Evolutionary conservation across 2,888 invertebrate species (phyloP), one percentile per base, ranked within the genome.

Genomic region (Agrotis clavis): DNA sequence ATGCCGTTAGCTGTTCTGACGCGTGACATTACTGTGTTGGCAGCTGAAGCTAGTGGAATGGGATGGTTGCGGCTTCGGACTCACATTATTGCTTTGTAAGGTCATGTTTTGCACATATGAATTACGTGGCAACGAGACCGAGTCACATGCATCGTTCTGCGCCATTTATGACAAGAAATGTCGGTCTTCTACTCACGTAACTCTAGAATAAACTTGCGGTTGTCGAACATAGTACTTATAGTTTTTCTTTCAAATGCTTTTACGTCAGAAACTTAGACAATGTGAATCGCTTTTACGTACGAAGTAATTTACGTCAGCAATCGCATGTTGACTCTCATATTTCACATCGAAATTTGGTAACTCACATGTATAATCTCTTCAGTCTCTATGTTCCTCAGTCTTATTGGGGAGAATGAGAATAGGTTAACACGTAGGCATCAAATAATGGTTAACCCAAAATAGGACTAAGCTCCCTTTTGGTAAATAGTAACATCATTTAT

Each of bases 191-290:
- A 65, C 68, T 51, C 61, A 50, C 47, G 57, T 79, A 82, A 74
- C 67, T 69, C 57, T 74, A 81, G 53, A 47, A 77, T 67, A 69
- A 82, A 82, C 68, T 62, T 54, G 71, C 70, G 16, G 60, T 57
- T 21, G n/a, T 50, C 56, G 57, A 65, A 66, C 48, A 64, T 47
- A 67, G 67, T 68, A n/a, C n/a, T n/a, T n/a, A n/a, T 30, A 45
- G 16, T 82, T 84, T 81, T 81, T 82, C 81, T 86, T 86, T 84
- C 78, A 86, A 85, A 84, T 72, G 80, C 74, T 82, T 87, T 86
- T 89, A 89, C 90, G 88, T 88, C 89, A 88, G 71, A 72, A 77
- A 77, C 72, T 83, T 85, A 85, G 84, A 84, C 85, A 83, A 85
- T 81, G 83, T 77, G 77, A 82, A 85, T 86, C 69, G 82, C 81